A percentile compares a stretch with the other conserved stretches of the same genome.
phyloP scores from a whole-genome alignment of 2,888 invertebrate species.

The Anthrax anthrax region DNA sequence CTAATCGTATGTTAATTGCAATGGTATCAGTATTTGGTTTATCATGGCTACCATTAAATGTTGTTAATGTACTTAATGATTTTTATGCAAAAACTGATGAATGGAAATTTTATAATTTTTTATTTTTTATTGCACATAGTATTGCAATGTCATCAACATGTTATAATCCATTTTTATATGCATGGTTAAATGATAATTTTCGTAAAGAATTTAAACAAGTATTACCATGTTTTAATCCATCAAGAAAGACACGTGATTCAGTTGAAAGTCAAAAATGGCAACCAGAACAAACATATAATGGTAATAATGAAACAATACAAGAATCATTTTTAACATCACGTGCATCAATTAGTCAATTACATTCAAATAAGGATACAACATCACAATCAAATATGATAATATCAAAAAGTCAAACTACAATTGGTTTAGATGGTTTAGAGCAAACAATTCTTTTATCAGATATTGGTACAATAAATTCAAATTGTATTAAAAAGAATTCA shows the following conservation, averaged over 20 bases:
- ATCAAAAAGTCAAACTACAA: slow-evolving; percentile 17
- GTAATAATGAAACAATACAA: slow-evolving; percentile 59
- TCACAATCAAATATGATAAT: slow-evolving; percentile 11
- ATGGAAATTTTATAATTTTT: slow-evolving; percentile 72
- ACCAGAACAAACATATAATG: slow-evolving; percentile 57
- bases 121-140: slow-evolving; percentile 80
- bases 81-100: slow-evolving; percentile 57
- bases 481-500: background rate
- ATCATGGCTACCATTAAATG: slow-evolving; percentile 90
- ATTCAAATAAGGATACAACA: slow-evolving; percentile 11
- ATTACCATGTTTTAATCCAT: slow-evolving; percentile 47
- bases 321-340: slow-evolving; percentile 47
- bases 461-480: slow-evolving; percentile 4
- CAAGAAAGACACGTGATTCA: slow-evolving; percentile 16
- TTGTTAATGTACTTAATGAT: slow-evolving; percentile 75
- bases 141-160: slow-evolving; percentile 93
- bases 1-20: slow-evolving; percentile 92
- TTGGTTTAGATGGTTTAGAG: slow-evolving; percentile 1
- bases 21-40: slow-evolving; percentile 94
- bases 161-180: slow-evolving; percentile 93
- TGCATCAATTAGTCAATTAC: slow-evolving; percentile 15
- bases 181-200: slow-evolving; percentile 90
- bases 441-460: slow-evolving; percentile 10
- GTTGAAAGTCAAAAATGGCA: slow-evolving; percentile 10
- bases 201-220: slow-evolving; percentile 82